Percentiles rank a stretch among this genome's conserved stretches.
These are phyloP conservation scores for Thinocorus orbignyianus DNA, from an alignment of 2,113 vertebrate species.

Conservation along the genomic window DNA sequence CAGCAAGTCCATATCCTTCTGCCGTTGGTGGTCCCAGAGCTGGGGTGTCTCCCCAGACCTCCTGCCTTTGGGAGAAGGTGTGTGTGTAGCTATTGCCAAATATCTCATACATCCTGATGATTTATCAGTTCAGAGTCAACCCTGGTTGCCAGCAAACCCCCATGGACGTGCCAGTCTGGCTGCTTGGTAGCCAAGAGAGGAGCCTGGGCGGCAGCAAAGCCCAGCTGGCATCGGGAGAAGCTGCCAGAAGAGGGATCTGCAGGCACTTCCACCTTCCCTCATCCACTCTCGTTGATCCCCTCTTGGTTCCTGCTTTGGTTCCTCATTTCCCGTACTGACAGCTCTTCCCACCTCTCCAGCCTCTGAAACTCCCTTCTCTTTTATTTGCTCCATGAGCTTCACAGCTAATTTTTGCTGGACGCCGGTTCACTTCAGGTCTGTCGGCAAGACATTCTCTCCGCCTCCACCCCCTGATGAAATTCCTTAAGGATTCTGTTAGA, in stretches of 20 bases:
- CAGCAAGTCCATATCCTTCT: no score
- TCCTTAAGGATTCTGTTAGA: background rate
- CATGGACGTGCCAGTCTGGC: accelerated
- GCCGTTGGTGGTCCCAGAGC: no score
- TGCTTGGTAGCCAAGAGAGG: accelerated
- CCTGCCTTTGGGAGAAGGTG: background rate
- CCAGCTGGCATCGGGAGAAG: accelerated
- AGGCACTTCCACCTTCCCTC: background rate
- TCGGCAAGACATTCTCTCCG: background rate
- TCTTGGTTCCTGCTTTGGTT: accelerated
- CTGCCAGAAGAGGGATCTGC: background rate
- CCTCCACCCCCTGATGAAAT: background rate
- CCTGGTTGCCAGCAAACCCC: background rate
- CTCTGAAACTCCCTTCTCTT: background rate
- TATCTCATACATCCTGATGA: accelerated
- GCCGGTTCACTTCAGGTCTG: background rate
- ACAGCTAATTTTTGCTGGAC: background rate
- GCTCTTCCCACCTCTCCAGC: background rate
- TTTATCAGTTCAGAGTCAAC: background rate
- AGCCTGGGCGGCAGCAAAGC: background rate
- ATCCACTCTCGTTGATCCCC: background rate
- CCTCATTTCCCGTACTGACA: background rate
- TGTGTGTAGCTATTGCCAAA: accelerated
- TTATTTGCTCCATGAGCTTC: background rate
- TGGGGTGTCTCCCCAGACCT: no score